Conservation (phyloP, 35 echinoderm and acorn worm genomes). For the Anneissia japonica region DNA sequence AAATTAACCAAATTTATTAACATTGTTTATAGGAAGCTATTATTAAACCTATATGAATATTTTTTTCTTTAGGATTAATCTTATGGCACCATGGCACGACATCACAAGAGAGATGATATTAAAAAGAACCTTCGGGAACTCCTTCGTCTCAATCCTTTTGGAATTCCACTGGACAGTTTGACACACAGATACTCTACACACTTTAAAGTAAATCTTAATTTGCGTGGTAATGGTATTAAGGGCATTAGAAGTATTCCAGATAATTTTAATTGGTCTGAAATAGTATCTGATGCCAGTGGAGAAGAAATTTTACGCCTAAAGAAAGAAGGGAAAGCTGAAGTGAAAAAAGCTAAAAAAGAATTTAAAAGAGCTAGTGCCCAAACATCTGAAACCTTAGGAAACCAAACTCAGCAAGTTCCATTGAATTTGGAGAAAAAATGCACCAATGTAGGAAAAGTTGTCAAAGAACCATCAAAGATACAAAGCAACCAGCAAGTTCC, state of each 20-base stretch:
- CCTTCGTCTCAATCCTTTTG: not conserved
- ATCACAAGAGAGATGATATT: not conserved
- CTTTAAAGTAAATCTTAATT: not conserved
- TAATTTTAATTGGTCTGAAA: not conserved
- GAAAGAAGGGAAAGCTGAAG: not conserved
- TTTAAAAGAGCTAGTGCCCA: too few species aligned
- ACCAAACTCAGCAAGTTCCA: too few species aligned
- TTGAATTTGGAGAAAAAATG: too few species aligned
- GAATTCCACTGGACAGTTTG: not conserved
- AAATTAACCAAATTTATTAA: too few species aligned
- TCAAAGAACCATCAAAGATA: too few species aligned
- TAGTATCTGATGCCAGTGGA: not conserved
- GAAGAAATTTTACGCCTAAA: not conserved
- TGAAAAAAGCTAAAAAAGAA: not conserved
- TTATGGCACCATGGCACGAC: too few species aligned
- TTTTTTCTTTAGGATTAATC: too few species aligned
- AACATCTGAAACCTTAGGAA: too few species aligned
- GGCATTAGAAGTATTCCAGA: not conserved
- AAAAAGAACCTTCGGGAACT: not conserved
- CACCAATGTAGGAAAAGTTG: too few species aligned
- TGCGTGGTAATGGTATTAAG: not conserved
- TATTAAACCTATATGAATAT: too few species aligned
- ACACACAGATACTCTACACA: not conserved
- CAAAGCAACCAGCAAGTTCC: not conserved
- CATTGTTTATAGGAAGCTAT: too few species aligned